These are phyloP conservation scores for Heliconius erato DNA, from an alignment of 2,888 invertebrate genomes.

Conservation along the genomic window DNA sequence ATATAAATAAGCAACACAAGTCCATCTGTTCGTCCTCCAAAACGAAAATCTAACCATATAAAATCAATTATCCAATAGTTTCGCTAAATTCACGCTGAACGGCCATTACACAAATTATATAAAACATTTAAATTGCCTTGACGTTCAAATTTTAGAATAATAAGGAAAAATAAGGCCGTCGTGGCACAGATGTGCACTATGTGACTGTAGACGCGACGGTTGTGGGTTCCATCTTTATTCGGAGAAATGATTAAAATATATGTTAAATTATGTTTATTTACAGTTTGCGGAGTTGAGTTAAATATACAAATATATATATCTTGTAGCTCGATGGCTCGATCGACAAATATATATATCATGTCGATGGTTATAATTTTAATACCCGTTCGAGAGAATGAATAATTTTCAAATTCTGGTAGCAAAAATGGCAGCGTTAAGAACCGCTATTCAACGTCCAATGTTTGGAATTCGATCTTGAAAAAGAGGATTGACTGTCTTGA, in stretches of 20 bases:
- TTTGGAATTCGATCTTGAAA: background rate
- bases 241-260: too few relatives aligned
- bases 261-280: too few relatives aligned
- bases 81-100: conserved; percentile 23
- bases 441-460: background rate
- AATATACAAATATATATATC: too few relatives aligned
- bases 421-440: background rate
- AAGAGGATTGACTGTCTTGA: too few relatives aligned
- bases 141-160: background rate
- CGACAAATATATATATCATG: too few relatives aligned
- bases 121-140: conserved; percentile 27
- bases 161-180: background rate
- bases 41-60: background rate
- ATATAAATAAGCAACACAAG: background rate
- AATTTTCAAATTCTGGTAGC: too few relatives aligned
- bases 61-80: conserved; percentile 17
- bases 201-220: too few relatives aligned
- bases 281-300: too few relatives aligned
- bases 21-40: conserved; percentile 11
- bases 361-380: too few relatives aligned
- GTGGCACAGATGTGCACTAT: background rate
- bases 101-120: conserved; percentile 23
- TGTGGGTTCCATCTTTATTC: too few relatives aligned
- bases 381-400: too few relatives aligned
- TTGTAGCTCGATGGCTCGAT: too few relatives aligned